These are phyloP conservation scores for Drosophila borborema DNA, from an alignment of 2,888 invertebrate genomes.

Conservation along the genomic window DNA sequence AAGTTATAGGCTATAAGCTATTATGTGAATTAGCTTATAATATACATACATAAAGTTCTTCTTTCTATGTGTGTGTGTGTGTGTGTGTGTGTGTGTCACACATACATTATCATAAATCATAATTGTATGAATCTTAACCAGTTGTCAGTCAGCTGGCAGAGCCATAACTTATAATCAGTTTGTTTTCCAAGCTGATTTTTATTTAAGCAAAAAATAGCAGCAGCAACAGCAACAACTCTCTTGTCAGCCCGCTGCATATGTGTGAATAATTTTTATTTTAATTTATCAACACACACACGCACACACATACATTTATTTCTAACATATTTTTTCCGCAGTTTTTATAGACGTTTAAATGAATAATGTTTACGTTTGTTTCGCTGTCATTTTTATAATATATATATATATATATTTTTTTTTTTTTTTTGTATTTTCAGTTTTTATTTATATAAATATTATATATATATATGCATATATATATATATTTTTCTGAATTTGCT, in stretches of 20 bases:
- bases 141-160: conserved; percentile 71
- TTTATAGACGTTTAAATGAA: conserved; percentile 80
- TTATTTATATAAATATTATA: conserved; percentile 8
- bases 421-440: conserved; percentile 24
- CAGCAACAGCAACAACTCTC: conserved; percentile 54
- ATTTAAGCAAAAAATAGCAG: conserved; percentile 27
- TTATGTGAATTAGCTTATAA: conserved; percentile 18
- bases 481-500: no score
- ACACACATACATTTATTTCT: conserved; percentile 29
- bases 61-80: conserved; percentile 32
- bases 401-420: conserved; percentile 5
- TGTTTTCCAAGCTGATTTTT: conserved; percentile 64
- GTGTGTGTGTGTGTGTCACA: conserved; percentile 30
- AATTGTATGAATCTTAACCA: conserved; percentile 71
- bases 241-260: conserved; percentile 61
- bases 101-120: conserved; percentile 65
- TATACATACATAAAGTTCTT: not conserved
- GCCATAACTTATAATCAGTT: conserved; percentile 80
- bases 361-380: conserved; percentile 78
- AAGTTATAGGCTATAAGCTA: conserved; percentile 44
- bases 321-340: conserved; percentile 58
- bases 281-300: conserved; percentile 26
- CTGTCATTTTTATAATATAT: conserved; percentile 49
- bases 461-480: not conserved
- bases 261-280: conserved; percentile 54